Base-by-base conservation (phyloP, 2,797 vertebrate species). In the Myiothlypis coronata region DNA sequence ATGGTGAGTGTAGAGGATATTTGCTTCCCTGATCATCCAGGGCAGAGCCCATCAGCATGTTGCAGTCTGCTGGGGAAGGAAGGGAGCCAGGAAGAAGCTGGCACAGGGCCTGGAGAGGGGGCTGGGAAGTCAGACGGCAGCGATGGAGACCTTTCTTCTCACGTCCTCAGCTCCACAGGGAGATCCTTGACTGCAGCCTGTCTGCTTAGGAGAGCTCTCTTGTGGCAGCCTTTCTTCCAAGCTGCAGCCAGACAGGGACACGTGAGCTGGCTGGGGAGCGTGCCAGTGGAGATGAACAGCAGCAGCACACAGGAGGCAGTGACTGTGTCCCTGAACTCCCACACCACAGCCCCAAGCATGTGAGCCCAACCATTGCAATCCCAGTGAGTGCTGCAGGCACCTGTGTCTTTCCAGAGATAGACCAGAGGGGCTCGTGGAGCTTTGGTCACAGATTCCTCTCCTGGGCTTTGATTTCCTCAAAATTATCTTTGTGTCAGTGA, bases 291-390 rank as follows among this genome's bases (percentile, higher is more conserved):
- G 74, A n/a, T 7, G 83, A 69, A 6, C 1, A 0, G 63, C 9
- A 18, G 49, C 41, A 64, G 57, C 56, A 20, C 0, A 0, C 24
- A 41, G 44, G 7, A 61, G 34, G 49, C 85, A 70, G 23, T 4
- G 46, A 43, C 63, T 84, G 30, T 92, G 60, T 72, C 68, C 70
- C 26, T 72, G 41, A 89, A 4, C 53, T 78, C 53, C 43, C 22
- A 43, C 1, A 0, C 46, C 5, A 1, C 64, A 68, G 46, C 37
- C 46, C 24, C 10, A 9, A 1, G 35, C 2, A 2, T 2, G 1
- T n/a, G 44, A 60, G 41, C 34, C 35, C 10, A 3, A 43, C 64
- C 60, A 5, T 3, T 57, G 46, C 65, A 17, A 8, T 68, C 46
- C 53, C 83, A 39, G 57, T 15, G 55, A 4, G n/a, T 47, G 50